Conservation (phyloP, 2,113 vertebrate genomes). For the Dasypus novemcinctus region DNA sequence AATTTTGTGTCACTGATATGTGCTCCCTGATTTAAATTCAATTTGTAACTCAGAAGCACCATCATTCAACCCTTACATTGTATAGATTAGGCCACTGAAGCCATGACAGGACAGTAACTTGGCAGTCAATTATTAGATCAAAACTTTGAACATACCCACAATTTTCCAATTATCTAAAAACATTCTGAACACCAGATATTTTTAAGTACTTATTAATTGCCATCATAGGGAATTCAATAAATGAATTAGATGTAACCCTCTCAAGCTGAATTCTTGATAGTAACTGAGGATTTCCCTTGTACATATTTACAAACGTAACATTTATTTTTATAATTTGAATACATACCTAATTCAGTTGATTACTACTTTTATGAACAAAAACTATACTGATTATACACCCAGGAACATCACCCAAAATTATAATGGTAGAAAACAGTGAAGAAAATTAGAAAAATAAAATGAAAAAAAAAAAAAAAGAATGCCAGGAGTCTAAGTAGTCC, state of each 20-base stretch:
- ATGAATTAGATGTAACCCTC: neutral
- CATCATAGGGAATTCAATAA: slow-evolving; percentile 24
- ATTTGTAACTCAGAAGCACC: neutral
- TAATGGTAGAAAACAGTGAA: neutral
- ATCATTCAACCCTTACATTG: neutral
- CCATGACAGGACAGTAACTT: neutral
- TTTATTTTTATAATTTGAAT: slow-evolving; percentile 32
- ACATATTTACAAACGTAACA: slow-evolving; percentile 23
- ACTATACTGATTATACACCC: neutral
- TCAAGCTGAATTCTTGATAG: neutral
- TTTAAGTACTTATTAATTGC: slow-evolving; percentile 33
- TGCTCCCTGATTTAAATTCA: slow-evolving; percentile 10
- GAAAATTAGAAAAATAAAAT: neutral
- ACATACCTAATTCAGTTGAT: neutral
- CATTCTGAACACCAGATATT: slow-evolving; percentile 27
- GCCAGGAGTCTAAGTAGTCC: neutral
- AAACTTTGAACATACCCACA: neutral
- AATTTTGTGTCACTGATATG: neutral
- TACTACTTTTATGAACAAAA: slow-evolving; percentile 7
- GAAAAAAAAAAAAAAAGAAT: neutral
- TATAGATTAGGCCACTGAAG: neutral
- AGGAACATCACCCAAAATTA: slow-evolving; percentile 39
- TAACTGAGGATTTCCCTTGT: neutral
- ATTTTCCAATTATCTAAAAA: neutral
- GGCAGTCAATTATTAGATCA: neutral